Conservation (phyloP, 2,797 vertebrate genomes). For the Alfaro cultratus region DNA sequence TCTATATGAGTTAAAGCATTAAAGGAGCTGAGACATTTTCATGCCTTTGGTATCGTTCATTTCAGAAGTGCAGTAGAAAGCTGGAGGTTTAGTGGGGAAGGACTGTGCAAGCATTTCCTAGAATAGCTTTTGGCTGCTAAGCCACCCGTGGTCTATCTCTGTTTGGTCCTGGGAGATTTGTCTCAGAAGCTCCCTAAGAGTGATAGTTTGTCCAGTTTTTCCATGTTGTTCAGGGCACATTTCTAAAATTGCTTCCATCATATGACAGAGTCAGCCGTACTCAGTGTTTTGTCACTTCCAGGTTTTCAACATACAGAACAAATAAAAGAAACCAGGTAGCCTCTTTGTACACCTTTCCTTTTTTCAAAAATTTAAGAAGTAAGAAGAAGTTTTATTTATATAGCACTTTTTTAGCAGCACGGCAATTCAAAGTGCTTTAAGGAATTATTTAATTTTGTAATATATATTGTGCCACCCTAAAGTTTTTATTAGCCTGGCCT, state of each 20-base stretch:
- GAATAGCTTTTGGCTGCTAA: constrained; percentile 80
- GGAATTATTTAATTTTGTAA: no score
- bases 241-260: constrained; percentile 66
- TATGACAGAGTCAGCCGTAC: constrained; percentile 53
- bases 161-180: constrained; percentile 77
- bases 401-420: no score
- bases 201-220: constrained; percentile 72
- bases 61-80: constrained; percentile 61
- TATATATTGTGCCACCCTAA: no score
- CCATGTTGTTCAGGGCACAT: constrained; percentile 59
- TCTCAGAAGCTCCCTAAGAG: constrained; percentile 75
- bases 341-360: constrained; percentile 39
- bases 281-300: constrained; percentile 31
- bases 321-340: constrained; percentile 45
- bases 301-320: constrained; percentile 49
- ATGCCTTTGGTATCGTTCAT: constrained; percentile 59
- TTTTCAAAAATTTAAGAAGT: constrained; percentile 32
- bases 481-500: no score
- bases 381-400: constrained; percentile 44
- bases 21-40: constrained; percentile 51
- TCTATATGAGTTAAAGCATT: constrained; percentile 49
- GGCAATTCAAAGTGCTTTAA: no score
- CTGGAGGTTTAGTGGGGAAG: constrained; percentile 69
- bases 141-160: constrained; percentile 81
- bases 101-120: constrained; percentile 76